A percentile compares a stretch with the other conserved stretches of the same genome.
phyloP scores from a whole-genome alignment of 2,888 invertebrate species.

The Plebejus melissa region DNA sequence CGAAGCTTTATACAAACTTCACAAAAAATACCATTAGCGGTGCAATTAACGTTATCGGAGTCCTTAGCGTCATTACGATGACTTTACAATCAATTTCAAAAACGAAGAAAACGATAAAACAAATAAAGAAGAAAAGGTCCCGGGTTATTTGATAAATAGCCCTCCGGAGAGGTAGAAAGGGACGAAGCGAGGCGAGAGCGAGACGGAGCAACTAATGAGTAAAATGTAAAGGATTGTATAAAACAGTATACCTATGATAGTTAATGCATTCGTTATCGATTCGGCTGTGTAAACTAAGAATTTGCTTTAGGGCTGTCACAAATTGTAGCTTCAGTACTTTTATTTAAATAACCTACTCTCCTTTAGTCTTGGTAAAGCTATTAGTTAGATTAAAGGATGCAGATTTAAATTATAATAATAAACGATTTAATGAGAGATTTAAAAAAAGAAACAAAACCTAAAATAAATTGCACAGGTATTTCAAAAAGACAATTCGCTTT shows the following conservation, averaged over 20 bases:
- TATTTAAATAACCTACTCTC: neutral
- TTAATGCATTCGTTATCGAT: conserved; percentile 58
- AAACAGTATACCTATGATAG: conserved; percentile 59
- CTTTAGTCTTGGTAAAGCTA: neutral
- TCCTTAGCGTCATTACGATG: conserved; percentile 69
- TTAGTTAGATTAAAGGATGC: neutral
- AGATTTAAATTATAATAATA: neutral
- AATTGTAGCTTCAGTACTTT: neutral
- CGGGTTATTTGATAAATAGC: conserved; percentile 78
- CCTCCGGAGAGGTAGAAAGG: conserved; percentile 62
- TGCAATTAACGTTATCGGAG: conserved; percentile 67
- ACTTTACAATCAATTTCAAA: conserved; percentile 76
- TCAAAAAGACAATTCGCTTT: too few species aligned
- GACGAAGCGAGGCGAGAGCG: conserved; percentile 60
- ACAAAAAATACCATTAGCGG: conserved; percentile 52
- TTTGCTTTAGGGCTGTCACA: conserved; percentile 3
- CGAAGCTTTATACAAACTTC: neutral
- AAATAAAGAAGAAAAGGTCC: conserved; percentile 76
- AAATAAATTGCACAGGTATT: neutral
- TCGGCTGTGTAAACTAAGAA: conserved; percentile 43
- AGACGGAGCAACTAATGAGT: conserved; percentile 68
- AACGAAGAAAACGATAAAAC: conserved; percentile 70
- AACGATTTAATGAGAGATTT: neutral
- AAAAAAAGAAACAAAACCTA: neutral
- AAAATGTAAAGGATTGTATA: conserved; percentile 57